Percentiles rank a stretch among this genome's conserved stretches.
Evolutionary conservation across 2,113 vertebrate genomes (phyloP).

Genomic region (Eptatretus burgeri): DNA sequence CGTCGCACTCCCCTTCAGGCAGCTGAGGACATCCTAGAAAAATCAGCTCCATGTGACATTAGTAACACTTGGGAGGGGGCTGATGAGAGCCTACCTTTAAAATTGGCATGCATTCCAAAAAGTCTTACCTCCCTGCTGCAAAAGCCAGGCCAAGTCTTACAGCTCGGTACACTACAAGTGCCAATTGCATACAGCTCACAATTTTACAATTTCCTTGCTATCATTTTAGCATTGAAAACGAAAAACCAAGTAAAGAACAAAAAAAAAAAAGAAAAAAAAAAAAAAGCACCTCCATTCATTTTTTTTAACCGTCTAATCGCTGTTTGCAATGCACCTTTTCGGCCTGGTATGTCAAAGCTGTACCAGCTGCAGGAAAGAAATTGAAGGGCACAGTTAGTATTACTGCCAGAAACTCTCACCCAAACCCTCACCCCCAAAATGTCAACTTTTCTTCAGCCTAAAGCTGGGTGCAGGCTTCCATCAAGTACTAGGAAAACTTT

Average conservation of each 20-base stretch:
- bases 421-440: constrained; percentile 9
- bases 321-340: constrained; percentile 5
- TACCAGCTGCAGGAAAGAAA: constrained; percentile 99
- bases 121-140: too few relatives aligned
- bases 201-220: too few relatives aligned
- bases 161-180: too few relatives aligned
- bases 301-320: background rate
- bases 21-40: constrained; percentile 99
- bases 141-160: too few relatives aligned
- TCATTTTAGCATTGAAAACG: too few relatives aligned
- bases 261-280: too few relatives aligned
- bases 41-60: constrained; percentile 99
- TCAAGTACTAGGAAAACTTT: too few relatives aligned
- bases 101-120: too few relatives aligned
- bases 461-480: too few relatives aligned
- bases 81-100: constrained; percentile 10
- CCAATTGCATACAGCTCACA: too few relatives aligned
- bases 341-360: constrained; percentile 99
- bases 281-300: background rate
- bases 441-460: too few relatives aligned
- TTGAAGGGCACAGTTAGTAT: constrained; percentile 99
- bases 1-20: constrained; percentile 75
- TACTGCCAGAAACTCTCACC: constrained; percentile 81
- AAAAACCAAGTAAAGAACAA: too few relatives aligned
- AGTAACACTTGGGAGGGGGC: constrained; percentile 99